Percentiles rank a stretch among this genome's conserved stretches.
phyloP scores from a whole-genome alignment of 2,797 vertebrate genomes.

The Taeniopygia guttata region DNA sequence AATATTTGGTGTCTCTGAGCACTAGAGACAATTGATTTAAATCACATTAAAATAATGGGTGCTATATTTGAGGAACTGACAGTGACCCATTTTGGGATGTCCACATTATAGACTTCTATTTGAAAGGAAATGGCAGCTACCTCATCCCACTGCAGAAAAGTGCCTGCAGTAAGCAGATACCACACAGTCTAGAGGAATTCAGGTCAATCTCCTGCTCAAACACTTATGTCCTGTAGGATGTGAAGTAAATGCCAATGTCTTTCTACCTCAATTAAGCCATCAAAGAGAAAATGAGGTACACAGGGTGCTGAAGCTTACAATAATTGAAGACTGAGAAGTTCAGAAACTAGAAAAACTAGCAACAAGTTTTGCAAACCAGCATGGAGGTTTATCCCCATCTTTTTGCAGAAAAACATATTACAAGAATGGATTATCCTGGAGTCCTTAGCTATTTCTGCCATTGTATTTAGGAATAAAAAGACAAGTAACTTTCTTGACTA shows the following conservation, averaged over 20 bases:
- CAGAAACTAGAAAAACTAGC: no score
- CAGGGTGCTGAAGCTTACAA: background rate
- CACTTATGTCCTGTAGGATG: background rate
- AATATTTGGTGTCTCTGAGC: background rate
- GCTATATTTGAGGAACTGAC: background rate
- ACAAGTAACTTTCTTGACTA: background rate
- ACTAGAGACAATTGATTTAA: background rate
- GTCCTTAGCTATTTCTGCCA: background rate
- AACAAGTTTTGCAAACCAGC: background rate
- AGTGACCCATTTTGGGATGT: background rate
- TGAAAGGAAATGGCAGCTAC: background rate
- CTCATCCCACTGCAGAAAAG: background rate
- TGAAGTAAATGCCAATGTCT: background rate
- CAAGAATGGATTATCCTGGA: background rate
- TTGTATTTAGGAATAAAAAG: background rate
- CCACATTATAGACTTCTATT: background rate
- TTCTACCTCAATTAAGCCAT: background rate
- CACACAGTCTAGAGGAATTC: background rate
- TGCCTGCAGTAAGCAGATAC: background rate
- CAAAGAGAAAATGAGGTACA: background rate
- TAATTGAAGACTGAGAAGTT: no score
- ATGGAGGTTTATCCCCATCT: background rate
- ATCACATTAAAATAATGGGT: background rate
- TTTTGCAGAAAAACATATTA: background rate
- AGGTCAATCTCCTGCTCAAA: background rate